These are phyloP conservation scores for Lepilemur ruficaudatus DNA, from an alignment of 2,797 vertebrate species.

Conservation along the genomic window DNA sequence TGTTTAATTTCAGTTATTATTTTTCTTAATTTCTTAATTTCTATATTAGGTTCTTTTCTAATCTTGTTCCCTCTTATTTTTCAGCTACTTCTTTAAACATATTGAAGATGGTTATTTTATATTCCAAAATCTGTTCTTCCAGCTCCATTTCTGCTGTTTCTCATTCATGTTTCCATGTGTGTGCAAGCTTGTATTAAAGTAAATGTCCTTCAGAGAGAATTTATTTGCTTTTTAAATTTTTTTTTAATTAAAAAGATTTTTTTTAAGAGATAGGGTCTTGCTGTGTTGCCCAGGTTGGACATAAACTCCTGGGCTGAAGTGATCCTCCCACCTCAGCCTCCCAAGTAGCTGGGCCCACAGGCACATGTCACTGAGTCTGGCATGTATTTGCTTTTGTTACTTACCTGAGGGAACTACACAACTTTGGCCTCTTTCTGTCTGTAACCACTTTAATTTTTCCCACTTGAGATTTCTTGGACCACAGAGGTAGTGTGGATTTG, in stretches of 20 bases:
- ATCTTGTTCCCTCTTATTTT: background rate
- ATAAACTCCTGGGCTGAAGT: too few species aligned
- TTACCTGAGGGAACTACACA: background rate
- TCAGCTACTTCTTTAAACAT: background rate
- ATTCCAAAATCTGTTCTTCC: background rate
- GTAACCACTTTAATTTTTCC: background rate
- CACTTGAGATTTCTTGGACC: background rate
- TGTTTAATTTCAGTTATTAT: background rate
- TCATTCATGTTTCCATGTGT: background rate
- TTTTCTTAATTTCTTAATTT: background rate
- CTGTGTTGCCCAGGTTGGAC: too few species aligned
- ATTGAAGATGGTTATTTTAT: background rate
- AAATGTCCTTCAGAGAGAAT: background rate
- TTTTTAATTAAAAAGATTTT: too few species aligned
- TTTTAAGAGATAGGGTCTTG: too few species aligned
- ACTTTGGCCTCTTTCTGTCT: background rate
- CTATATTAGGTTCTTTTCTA: background rate
- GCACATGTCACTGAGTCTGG: too few species aligned
- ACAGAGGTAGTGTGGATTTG: background rate
- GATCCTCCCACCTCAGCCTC: too few species aligned
- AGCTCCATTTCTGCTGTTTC: background rate
- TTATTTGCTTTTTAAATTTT: background rate
- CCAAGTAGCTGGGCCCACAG: too few species aligned
- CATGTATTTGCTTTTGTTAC: background rate
- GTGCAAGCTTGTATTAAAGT: background rate